phyloP scores from a whole-genome alignment of 2,113 vertebrate genomes.

The Zosterops hypoxanthus region DNA sequence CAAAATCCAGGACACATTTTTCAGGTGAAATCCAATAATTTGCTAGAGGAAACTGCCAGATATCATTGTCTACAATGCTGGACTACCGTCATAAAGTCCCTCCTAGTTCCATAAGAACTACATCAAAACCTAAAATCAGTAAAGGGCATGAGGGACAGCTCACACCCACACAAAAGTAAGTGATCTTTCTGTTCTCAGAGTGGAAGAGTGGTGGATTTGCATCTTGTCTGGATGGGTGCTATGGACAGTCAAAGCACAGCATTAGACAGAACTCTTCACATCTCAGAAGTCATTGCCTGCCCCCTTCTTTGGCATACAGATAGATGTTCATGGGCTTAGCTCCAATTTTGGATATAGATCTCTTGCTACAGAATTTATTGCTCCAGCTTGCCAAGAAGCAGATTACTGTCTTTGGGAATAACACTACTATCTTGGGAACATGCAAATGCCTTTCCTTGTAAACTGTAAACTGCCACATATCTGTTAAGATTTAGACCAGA shows the following conservation, averaged over 20 bases:
- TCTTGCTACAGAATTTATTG: neutral
- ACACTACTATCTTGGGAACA: neutral
- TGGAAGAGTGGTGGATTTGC: neutral
- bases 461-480: neutral
- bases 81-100: neutral
- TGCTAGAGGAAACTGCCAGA: neutral
- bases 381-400: neutral
- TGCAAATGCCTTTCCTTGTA: neutral
- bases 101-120: neutral
- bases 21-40: neutral
- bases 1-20: neutral
- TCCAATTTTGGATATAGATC: neutral
- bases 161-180: accelerated
- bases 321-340: neutral
- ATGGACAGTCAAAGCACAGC: neutral
- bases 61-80: neutral
- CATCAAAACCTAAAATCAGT: neutral
- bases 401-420: neutral
- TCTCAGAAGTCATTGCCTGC: neutral
- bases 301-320: neutral
- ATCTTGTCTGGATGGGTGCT: neutral
- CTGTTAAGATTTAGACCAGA: neutral
- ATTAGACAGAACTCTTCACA: neutral
- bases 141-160: neutral
- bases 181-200: neutral